Evolutionary conservation across 1,140 invertebrate genomes (phyloP).

Genomic region (Whitmania pigra): DNA sequence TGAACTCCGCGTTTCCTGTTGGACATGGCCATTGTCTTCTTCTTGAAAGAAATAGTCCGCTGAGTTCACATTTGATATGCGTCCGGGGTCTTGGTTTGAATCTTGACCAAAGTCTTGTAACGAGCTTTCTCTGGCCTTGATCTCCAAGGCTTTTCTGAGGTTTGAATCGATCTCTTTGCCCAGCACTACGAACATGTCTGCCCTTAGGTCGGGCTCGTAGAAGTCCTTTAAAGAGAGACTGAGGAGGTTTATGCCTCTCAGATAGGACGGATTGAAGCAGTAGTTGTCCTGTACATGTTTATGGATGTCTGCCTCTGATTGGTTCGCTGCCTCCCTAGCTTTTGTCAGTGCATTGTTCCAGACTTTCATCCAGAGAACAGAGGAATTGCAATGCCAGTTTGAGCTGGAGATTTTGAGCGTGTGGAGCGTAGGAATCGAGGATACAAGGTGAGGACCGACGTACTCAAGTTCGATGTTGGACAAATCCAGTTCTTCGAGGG

Average conservation of each 20-base stretch:
- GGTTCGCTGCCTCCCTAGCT: not conserved
- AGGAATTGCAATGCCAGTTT: conserved; percentile 3
- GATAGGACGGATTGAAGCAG: not conserved
- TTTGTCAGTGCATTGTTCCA: not conserved
- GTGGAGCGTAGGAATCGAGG: not conserved
- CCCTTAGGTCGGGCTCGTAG: not conserved
- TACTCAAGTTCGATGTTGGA: not conserved
- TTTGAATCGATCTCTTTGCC: not conserved
- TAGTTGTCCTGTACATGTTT: not conserved
- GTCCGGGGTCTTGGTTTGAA: not conserved
- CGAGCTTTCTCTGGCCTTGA: too few species aligned
- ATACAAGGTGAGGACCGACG: not conserved
- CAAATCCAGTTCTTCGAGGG: not conserved
- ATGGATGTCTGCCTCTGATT: not conserved
- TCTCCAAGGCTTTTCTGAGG: not conserved
- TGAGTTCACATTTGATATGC: not conserved
- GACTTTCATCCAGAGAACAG: not conserved
- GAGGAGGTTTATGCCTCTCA: not conserved
- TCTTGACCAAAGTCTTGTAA: not conserved
- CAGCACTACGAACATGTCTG: not conserved
- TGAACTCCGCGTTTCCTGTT: too few species aligned
- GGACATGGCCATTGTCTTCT: not conserved
- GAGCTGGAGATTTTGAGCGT: not conserved
- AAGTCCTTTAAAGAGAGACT: not conserved
- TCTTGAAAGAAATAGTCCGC: not conserved